These are phyloP conservation scores for Drosophila pseudotalamancana DNA, from an alignment of 2,888 invertebrate genomes.

Conservation along the genomic window DNA sequence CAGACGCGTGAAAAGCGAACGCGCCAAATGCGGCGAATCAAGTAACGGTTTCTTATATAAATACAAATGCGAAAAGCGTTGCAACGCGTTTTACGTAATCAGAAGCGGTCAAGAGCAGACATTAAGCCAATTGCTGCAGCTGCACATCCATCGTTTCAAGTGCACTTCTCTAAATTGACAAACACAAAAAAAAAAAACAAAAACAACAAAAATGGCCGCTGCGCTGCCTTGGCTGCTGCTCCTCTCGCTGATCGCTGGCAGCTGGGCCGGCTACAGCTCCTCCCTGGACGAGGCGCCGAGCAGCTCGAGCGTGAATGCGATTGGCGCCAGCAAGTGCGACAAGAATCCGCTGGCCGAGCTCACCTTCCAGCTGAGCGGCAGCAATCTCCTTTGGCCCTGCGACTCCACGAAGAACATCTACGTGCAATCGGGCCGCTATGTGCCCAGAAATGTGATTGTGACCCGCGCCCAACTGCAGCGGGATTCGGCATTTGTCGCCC, in stretches of 20 bases:
- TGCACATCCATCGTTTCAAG: neutral
- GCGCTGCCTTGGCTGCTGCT: slow-evolving; percentile 17
- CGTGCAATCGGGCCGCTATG: slow-evolving; percentile 86
- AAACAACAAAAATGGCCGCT: slow-evolving; percentile 24
- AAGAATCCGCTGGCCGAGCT: slow-evolving; percentile 76
- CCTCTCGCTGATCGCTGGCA: slow-evolving; percentile 21
- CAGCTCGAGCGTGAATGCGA: slow-evolving; percentile 36
- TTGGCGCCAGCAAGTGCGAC: slow-evolving; percentile 58
- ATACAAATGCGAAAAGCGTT: slow-evolving; percentile 47
- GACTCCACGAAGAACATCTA: slow-evolving; percentile 86
- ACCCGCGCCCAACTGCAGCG: slow-evolving; percentile 87
- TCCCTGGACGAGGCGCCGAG: slow-evolving; percentile 9
- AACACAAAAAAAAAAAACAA: too few species aligned
- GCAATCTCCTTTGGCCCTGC: slow-evolving; percentile 86
- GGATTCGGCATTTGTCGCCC: slow-evolving; percentile 86
- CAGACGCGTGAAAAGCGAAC: slow-evolving; percentile 56
- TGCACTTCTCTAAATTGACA: too few species aligned
- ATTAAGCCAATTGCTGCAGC: slow-evolving; percentile 5
- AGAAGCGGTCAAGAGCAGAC: slow-evolving; percentile 8
- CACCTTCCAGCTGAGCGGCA: slow-evolving; percentile 82
- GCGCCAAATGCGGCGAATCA: slow-evolving; percentile 37
- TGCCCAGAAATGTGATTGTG: slow-evolving; percentile 87
- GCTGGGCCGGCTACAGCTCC: slow-evolving; percentile 33
- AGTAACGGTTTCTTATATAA: slow-evolving; percentile 44
- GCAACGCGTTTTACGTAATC: slow-evolving; percentile 53